Percentiles rank a stretch among this genome's conserved stretches.
Conservation (phyloP, 1,140 invertebrate species). For the Heliconius nattereri region DNA sequence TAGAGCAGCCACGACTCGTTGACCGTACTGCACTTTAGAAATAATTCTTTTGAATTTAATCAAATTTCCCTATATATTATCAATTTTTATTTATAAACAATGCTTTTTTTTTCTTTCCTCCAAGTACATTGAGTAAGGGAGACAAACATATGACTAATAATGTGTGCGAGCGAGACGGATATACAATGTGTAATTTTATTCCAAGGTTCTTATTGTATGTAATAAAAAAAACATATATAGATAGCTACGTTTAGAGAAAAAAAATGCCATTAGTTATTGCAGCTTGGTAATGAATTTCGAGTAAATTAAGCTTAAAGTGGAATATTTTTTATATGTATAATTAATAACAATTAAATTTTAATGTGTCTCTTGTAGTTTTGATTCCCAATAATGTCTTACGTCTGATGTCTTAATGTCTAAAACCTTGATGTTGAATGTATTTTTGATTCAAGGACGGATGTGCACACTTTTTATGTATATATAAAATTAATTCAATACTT, state of each 20-base stretch:
- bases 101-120: neutral
- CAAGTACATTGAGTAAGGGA: conserved; percentile 20
- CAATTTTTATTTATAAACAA: neutral
- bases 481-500: neutral
- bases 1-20: no score
- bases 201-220: conserved; percentile 5
- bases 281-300: conserved; percentile 7
- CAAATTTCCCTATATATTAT: neutral
- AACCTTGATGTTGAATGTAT: neutral
- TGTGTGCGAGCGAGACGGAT: conserved; percentile 21
- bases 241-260: conserved; percentile 5
- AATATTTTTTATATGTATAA: conserved; percentile 14
- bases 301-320: conserved; percentile 9
- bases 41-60: neutral
- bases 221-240: neutral
- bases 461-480: neutral
- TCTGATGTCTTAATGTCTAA: neutral
- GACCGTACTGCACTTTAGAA: no score
- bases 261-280: conserved; percentile 1
- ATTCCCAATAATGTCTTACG: no score
- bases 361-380: neutral
- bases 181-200: conserved; percentile 11
- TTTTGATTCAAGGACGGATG: neutral
- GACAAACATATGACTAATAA: conserved; percentile 15
- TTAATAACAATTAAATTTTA: conserved; percentile 7